Conservation (phyloP, 1,140 invertebrate genomes). For the Euwallacea fornicatus region DNA sequence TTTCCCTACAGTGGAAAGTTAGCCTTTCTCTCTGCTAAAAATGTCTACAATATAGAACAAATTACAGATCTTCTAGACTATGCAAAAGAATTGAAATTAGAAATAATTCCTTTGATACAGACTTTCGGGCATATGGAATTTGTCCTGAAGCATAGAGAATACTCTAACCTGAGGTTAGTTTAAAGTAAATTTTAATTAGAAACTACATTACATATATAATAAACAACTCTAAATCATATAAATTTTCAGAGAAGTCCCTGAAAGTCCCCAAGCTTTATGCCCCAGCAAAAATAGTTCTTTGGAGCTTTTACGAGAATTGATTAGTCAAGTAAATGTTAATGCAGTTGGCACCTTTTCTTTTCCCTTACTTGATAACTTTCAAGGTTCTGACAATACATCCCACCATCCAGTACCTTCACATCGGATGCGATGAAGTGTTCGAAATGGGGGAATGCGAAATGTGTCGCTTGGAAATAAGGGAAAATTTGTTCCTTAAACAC, state of each 20-base stretch:
- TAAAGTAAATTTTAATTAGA: not conserved
- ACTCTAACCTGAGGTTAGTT: conserved; percentile 60
- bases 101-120: conserved; percentile 90
- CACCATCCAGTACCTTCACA: conserved; percentile 61
- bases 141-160: conserved; percentile 80
- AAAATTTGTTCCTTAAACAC: conserved; percentile 73
- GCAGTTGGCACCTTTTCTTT: not conserved
- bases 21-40: conserved; percentile 66
- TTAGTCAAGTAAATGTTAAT: conserved; percentile 74
- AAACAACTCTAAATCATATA: not conserved
- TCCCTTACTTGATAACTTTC: conserved; percentile 19
- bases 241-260: conserved; percentile 67
- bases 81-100: conserved; percentile 68
- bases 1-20: conserved; percentile 84
- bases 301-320: conserved; percentile 72
- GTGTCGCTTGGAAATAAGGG: conserved; percentile 60
- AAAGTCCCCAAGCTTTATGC: conserved; percentile 81
- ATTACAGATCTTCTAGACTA: conserved; percentile 65
- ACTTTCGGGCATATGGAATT: conserved; percentile 96
- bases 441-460: conserved; percentile 79
- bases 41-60: conserved; percentile 75
- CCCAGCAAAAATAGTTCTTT: conserved; percentile 75
- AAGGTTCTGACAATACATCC: conserved; percentile 66
- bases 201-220: not conserved
- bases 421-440: conserved; percentile 82